Percentiles rank a stretch among this genome's conserved stretches.
Evolutionary conservation across 2,797 vertebrate genomes (phyloP).

Genomic region (Telmatherina bonti): DNA sequence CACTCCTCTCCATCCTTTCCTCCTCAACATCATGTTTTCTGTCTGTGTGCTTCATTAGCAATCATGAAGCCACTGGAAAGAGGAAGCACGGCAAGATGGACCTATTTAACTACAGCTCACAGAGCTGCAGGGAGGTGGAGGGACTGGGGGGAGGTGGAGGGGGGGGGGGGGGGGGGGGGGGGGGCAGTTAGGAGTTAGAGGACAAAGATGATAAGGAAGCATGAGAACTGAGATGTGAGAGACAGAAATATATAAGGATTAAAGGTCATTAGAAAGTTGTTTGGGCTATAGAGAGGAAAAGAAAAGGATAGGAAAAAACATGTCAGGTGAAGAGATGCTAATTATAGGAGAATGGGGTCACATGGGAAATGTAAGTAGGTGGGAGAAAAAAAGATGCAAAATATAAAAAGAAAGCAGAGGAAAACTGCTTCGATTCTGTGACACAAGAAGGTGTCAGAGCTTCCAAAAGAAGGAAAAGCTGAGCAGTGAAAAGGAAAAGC

Average conservation of each 20-base stretch:
- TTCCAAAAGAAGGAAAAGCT: slow-evolving; percentile 21
- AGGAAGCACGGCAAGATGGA: slow-evolving; percentile 66
- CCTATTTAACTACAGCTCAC: slow-evolving; percentile 57
- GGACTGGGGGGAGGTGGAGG: no score
- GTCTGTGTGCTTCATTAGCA: slow-evolving; percentile 72
- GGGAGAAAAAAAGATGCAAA: background rate
- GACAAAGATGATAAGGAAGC: slow-evolving; percentile 17
- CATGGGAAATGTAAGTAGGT: background rate
- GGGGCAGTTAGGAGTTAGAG: background rate
- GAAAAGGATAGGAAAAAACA: slow-evolving; percentile 1
- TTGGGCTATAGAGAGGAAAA: slow-evolving; percentile 25
- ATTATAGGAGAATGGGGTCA: slow-evolving; percentile 11
- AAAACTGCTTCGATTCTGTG: slow-evolving; percentile 9
- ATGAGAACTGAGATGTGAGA: slow-evolving; percentile 23
- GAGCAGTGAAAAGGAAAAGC: slow-evolving; percentile 24
- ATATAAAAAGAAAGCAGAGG: background rate
- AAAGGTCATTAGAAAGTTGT: slow-evolving; percentile 33
- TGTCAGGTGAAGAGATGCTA: background rate
- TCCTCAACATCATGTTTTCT: slow-evolving; percentile 45
- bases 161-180: no score
- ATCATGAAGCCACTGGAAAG: slow-evolving; percentile 72
- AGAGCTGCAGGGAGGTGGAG: slow-evolving; percentile 19
- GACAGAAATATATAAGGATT: background rate
- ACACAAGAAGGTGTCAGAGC: slow-evolving; percentile 2
- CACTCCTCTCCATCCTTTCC: slow-evolving; percentile 48